phyloP scores from a whole-genome alignment of 92 coral and sea anemone genomes.

The Zoanthus solanderi region DNA sequence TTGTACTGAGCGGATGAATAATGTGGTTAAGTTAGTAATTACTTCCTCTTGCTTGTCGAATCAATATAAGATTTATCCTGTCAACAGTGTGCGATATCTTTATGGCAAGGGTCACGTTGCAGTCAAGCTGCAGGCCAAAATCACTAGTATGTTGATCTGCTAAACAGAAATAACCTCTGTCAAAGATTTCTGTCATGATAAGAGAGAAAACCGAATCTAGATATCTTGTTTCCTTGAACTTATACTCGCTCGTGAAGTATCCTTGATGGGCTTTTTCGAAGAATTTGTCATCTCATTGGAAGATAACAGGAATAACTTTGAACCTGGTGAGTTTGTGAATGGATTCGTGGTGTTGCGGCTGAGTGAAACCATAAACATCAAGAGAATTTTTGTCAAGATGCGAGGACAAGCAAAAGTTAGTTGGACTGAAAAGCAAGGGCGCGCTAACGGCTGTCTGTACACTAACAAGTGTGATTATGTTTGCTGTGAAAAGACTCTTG shows the following conservation, averaged over 20 bases:
- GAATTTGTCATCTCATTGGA: constrained; percentile 28
- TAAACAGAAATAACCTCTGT: background rate
- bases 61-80: background rate
- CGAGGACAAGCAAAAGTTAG: constrained; percentile 41
- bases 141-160: background rate
- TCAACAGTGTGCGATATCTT: constrained; percentile 5
- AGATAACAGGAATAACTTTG: constrained; percentile 31
- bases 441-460: constrained; percentile 7
- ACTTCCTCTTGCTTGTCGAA: background rate
- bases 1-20: background rate
- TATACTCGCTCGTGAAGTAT: too few relatives aligned
- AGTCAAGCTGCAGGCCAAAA: background rate
- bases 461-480: constrained; percentile 44
- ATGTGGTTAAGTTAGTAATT: background rate
- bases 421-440: constrained; percentile 29
- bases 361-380: constrained; percentile 21
- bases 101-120: constrained; percentile 15
- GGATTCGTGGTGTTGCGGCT: constrained; percentile 38
- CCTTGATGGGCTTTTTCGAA: constrained; percentile 31
- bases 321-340: constrained; percentile 38
- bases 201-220: background rate
- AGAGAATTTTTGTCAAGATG: constrained; percentile 26
- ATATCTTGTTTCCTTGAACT: too few relatives aligned
- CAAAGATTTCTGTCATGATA: background rate
- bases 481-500: constrained; percentile 22